Percentiles rank a stretch among this genome's conserved stretches.
Conservation (phyloP, 1,140 invertebrate genomes). For the Orchestia grillus region DNA sequence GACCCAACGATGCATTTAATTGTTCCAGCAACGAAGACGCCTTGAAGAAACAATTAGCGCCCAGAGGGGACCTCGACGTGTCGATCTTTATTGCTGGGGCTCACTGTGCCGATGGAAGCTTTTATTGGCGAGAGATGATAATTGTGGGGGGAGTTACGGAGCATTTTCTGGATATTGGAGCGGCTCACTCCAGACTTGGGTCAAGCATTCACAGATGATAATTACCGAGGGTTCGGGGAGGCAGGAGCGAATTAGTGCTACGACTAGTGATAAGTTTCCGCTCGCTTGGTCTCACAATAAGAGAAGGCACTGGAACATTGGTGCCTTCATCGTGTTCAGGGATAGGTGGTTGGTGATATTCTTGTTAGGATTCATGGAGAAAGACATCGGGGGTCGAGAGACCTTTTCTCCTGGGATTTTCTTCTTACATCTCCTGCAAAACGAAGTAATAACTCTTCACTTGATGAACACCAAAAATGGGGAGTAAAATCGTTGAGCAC, state of each 20-base stretch:
- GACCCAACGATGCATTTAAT: slow-evolving; percentile 35
- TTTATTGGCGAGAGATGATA: slow-evolving; percentile 49
- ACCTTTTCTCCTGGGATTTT: no score
- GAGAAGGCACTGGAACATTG: neutral
- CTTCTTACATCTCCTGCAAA: no score
- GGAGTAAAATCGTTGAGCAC: no score
- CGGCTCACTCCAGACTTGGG: neutral
- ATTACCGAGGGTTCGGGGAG: slow-evolving; percentile 16
- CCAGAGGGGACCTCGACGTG: slow-evolving; percentile 29
- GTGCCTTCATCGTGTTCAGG: neutral
- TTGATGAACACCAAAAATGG: no score
- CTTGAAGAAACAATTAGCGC: slow-evolving; percentile 54
- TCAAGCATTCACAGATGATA: slow-evolving; percentile 32
- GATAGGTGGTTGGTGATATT: neutral
- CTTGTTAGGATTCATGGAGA: neutral
- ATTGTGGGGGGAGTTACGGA: slow-evolving; percentile 46
- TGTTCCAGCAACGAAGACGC: slow-evolving; percentile 12
- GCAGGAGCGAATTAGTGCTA: neutral
- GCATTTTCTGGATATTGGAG: slow-evolving; percentile 8
- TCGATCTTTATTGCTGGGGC: slow-evolving; percentile 52
- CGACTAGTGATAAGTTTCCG: neutral
- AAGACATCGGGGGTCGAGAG: neutral
- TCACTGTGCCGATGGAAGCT: slow-evolving; percentile 45
- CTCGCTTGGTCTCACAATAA: neutral
- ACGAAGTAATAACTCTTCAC: no score